Conservation (phyloP, 2,113 vertebrate species). For the Progne subis region DNA sequence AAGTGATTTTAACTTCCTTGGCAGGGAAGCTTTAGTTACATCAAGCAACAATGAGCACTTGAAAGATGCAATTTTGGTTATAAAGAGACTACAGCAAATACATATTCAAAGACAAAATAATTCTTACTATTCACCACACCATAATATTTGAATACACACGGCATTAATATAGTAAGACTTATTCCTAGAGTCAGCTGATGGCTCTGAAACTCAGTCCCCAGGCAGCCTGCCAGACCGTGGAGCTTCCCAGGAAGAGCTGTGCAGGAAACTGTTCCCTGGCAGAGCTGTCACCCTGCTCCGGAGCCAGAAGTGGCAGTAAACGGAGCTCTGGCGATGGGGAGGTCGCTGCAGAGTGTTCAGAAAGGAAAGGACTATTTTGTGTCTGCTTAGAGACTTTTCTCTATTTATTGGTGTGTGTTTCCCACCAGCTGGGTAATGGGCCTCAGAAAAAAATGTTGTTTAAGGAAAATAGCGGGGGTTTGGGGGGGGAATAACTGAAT, state of each 20-base stretch:
- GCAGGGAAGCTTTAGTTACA: neutral
- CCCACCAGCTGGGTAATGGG: neutral
- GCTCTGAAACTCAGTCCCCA: neutral
- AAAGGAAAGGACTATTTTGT: neutral
- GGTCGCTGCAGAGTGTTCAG: neutral
- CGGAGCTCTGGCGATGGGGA: neutral
- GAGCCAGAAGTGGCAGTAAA: neutral
- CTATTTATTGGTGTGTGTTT: neutral
- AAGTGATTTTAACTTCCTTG: conserved; percentile 28
- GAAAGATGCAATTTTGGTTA: conserved; percentile 27
- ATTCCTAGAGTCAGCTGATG: neutral
- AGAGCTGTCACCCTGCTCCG: neutral
- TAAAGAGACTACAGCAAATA: neutral
- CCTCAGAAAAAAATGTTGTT: neutral
- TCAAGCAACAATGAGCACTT: conserved; percentile 1
- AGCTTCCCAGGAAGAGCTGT: neutral
- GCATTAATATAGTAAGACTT: neutral
- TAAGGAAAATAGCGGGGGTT: neutral
- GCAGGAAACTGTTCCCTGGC: neutral
- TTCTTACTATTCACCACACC: neutral
- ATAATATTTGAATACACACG: neutral
- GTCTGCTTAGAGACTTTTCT: neutral
- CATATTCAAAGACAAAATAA: neutral
- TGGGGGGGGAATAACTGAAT: neutral
- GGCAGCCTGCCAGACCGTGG: neutral